Conservation (phyloP, 2,113 vertebrate genomes). For the human region GRCh38 chr16:54414001-54414500, state of each 20-base stretch:
- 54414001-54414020: not conserved
- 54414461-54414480: not conserved
- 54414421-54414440: not conserved
- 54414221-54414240: not conserved
- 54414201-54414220: not conserved
- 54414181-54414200: not conserved
- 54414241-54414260: not conserved
- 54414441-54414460: accelerated
- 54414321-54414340: not conserved
- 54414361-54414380: conserved; percentile 40
- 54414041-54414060: not conserved
- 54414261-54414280: not conserved
- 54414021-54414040: not conserved
- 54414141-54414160: accelerated
- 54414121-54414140: accelerated
- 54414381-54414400: conserved; percentile 41
- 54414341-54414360: not conserved
- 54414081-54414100: not conserved
- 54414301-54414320: accelerated
- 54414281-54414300: not conserved
- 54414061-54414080: not conserved
- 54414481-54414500: not conserved
- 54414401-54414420: not conserved
- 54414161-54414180: not conserved
- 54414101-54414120: not conserved